Conservation (phyloP, 2,113 vertebrate species). For the Mirza zaza region DNA sequence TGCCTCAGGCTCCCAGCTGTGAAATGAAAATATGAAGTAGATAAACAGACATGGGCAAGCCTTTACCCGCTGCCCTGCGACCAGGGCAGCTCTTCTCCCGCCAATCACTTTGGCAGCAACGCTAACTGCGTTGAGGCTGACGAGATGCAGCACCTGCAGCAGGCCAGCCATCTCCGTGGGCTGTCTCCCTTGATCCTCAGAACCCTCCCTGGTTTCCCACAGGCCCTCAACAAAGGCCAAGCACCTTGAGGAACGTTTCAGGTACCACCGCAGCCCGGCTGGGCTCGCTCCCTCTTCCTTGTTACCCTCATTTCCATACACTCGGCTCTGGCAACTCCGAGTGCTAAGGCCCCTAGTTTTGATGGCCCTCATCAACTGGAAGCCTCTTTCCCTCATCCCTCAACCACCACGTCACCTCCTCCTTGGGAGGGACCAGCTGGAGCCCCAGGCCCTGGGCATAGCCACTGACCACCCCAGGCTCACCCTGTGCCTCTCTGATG, state of each 20-base stretch:
- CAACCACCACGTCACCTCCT: not conserved
- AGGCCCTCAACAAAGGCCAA: not conserved
- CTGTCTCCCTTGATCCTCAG: not conserved
- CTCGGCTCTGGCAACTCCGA: not conserved
- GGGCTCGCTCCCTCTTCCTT: too few relatives aligned
- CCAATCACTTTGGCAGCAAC: not conserved
- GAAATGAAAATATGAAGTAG: not conserved
- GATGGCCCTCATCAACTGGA: not conserved
- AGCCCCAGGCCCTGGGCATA: not conserved
- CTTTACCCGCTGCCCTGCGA: not conserved
- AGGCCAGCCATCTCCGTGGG: not conserved
- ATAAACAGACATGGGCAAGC: too few relatives aligned
- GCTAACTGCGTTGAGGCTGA: not conserved
- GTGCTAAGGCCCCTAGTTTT: not conserved
- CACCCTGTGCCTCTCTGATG: not conserved
- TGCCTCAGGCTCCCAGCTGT: not conserved
- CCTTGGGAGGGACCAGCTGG: not conserved
- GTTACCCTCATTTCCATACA: not conserved
- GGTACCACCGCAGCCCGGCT: too few relatives aligned
- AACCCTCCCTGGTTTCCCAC: not conserved
- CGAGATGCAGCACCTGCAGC: not conserved
- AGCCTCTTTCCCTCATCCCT: not conserved
- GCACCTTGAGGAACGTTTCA: not conserved
- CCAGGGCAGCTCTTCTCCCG: too few relatives aligned
- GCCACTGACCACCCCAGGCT: not conserved